Evolutionary conservation across 2,113 vertebrate species (phyloP), one percentile per base, ranked within the genome.

Genomic region (Pelmatolapia mariae): DNA sequence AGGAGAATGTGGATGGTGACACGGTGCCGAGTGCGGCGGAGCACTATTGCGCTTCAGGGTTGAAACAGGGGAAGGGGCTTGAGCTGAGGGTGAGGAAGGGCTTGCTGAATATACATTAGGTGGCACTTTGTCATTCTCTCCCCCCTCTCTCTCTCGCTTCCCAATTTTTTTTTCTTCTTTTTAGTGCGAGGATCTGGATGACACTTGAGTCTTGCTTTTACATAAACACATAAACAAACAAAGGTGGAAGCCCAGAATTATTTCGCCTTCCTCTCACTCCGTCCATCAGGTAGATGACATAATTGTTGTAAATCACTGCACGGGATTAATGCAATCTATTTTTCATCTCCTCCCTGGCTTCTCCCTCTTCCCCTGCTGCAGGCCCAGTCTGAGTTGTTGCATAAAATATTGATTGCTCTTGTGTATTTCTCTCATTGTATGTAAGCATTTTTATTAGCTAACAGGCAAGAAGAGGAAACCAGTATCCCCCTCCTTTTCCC

Each of bases 1-100:
- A 98, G 93, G 98, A 95, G 98, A 98, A 97, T 97, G 97, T 90
- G 96, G 93, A 95, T 18, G 93, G 96, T 95, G 95, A 93, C 96
- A 89, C 83, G 93, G 92, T 83, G 88, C 78, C 45, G 88, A 86
- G 94, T 8, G 85, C 15, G 81, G 81, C 22, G 54, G 82, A 80
- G 89, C 89, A 87, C 85, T 83, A 47, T 33, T 6, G 86, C 45
- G 89, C 76, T 71, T 15, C 81, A 95, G 94, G 45, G 87, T 66
- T 89, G 94, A 96, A 87, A 96, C 95, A 96, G 93, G 96, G 59
- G 94, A 80, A 90, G 6, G 91, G 95, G 93, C 91, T 86, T 94
- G 91, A 92, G 82, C 53, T 22, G 43, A 40, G 33, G 56, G 81
- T 57, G 90, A 68, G 82, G 66, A 63, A 71, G 80, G 68, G 68